Conservation (phyloP, 2,113 vertebrate species). For the Argyrosomus japonicus region DNA sequence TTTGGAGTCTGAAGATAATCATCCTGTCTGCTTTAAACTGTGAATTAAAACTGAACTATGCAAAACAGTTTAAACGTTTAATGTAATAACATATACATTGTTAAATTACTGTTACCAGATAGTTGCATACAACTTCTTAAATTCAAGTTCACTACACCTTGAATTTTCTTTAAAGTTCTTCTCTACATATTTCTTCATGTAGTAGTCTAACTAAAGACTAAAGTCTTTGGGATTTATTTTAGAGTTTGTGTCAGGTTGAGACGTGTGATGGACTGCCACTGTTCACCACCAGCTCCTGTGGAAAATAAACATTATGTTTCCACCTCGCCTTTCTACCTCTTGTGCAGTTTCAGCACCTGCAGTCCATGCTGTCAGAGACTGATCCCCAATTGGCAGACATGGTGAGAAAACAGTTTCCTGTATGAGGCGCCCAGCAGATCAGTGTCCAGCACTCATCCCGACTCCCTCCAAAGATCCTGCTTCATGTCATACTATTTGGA, state of each 20-base stretch:
- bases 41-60: neutral
- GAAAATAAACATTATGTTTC: conserved; percentile 70
- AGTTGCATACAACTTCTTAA: neutral
- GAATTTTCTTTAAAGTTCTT: neutral
- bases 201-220: neutral
- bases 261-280: conserved; percentile 29
- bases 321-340: conserved; percentile 38
- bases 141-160: neutral
- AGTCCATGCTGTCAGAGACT: conserved; percentile 85
- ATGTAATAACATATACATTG: neutral
- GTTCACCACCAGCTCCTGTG: conserved; percentile 42
- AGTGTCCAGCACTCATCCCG: conserved; percentile 41
- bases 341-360: conserved; percentile 89
- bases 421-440: conserved; percentile 58
- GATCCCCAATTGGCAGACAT: conserved; percentile 86
- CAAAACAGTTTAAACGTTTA: neutral
- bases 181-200: neutral
- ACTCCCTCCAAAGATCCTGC: conserved; percentile 38
- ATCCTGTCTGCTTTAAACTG: neutral
- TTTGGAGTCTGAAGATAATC: neutral
- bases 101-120: neutral
- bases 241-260: conserved; percentile 9
- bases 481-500: conserved; percentile 44
- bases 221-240: conserved; percentile 27
- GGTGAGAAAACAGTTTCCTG: conserved; percentile 86